Base-by-base conservation (phyloP, 2,888 invertebrate species). In the Spodoptera littoralis region DNA sequence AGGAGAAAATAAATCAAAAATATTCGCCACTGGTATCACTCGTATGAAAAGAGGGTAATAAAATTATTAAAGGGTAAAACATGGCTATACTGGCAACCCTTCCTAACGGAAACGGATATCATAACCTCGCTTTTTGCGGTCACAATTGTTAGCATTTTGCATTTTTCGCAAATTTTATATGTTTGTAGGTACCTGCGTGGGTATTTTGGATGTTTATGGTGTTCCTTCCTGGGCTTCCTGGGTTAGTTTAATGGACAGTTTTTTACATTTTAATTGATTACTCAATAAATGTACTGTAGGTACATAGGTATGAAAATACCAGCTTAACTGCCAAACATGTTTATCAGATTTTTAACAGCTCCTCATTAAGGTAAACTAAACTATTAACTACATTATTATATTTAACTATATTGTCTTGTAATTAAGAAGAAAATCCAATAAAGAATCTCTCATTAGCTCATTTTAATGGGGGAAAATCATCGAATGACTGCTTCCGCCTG, bases 81-180 rank as follows among this genome's bases (percentile, higher is more conserved):
- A 86, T 80, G 84, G 77, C 80, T 71, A 52, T 64, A 49, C 78
- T 83, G 78, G 83, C 72, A 84, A 82, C 83, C 85, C 86, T 84
- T 82, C 60, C 81, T 65, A 68, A 66, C 80, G 87, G 87, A 87
- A 87, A 59, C 83, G 84, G 85, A 86, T 84, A 83, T 87, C 84
- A 86, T 86, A 86, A 85, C 85, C 82, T 82, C 77, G 80, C 84
- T 84, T 84, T 84, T 82, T 84, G 82, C 74, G 80, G 75, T 66
- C 76, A 76, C 78, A 82, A 83, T 74, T 81, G 83, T 75, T 72
- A 57, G 52, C 46, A 80, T 81, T 85, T 79, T 73, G 77, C 75
- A 84, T 81, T 83, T 84, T 83, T 81, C 60, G 68, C 67, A 51
- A 59, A 36, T 36, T 36, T 36, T 36, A 73, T 64, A 58, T 70